Evolutionary conservation across 2,113 vertebrate genomes (phyloP).

Genomic region (Seriola dumerili): DNA sequence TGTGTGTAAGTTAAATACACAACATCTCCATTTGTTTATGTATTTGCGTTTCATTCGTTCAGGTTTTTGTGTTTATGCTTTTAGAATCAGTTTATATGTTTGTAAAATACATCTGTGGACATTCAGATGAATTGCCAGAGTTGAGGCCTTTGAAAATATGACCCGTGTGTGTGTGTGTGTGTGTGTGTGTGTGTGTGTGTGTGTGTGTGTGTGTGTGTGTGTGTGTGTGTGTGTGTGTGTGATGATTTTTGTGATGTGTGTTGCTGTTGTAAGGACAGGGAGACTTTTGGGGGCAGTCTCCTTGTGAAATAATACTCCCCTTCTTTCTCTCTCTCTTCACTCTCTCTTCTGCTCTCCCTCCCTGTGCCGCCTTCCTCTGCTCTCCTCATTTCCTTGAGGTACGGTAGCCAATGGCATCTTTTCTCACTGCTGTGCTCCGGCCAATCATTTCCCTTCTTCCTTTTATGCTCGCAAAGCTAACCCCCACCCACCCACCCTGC

Average conservation of each 20-base stretch:
- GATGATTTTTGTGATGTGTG: slow-evolving; percentile 34
- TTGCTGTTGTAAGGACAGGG: slow-evolving; percentile 32
- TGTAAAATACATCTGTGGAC: not conserved
- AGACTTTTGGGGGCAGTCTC: slow-evolving; percentile 35
- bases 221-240: not conserved
- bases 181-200: not conserved
- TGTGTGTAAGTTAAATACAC: not conserved
- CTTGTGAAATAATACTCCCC: slow-evolving; percentile 64
- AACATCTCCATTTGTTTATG: not conserved
- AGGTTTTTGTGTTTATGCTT: slow-evolving; percentile 2
- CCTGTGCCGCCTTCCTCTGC: slow-evolving; percentile 73
- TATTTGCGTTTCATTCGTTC: not conserved
- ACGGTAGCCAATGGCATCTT: slow-evolving; percentile 73
- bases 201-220: not conserved
- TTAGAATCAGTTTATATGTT: not conserved
- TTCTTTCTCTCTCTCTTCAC: slow-evolving; percentile 66
- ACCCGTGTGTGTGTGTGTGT: not conserved
- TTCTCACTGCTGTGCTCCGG: slow-evolving; percentile 58
- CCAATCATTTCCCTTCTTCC: slow-evolving; percentile 62
- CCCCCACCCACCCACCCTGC: not conserved
- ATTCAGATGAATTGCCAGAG: slow-evolving; percentile 11
- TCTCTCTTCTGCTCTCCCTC: slow-evolving; percentile 64
- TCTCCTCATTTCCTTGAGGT: slow-evolving; percentile 83
- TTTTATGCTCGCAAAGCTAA: slow-evolving; percentile 35
- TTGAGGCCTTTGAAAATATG: slow-evolving; percentile 37